Evolutionary conservation across 2,888 invertebrate species (phyloP).

Genomic region (Parnassius glacialis): DNA sequence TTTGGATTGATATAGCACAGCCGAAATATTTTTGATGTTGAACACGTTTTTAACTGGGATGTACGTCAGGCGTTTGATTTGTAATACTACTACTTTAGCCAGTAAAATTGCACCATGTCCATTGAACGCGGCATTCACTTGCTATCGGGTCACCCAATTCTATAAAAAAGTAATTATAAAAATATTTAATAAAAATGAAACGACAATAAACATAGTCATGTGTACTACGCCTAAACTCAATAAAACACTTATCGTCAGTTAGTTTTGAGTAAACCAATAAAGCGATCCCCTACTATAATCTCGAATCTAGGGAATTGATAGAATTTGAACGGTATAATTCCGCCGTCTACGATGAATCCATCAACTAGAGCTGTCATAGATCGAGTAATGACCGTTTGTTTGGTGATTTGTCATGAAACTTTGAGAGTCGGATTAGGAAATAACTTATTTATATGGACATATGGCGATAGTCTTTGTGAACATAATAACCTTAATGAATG

Average conservation of each 20-base stretch:
- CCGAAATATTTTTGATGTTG: too few relatives aligned
- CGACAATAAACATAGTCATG: not conserved
- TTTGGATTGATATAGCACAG: too few relatives aligned
- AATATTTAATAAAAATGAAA: constrained; percentile 1
- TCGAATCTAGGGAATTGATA: constrained; percentile 39
- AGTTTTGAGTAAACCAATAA: constrained; percentile 47
- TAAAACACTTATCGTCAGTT: constrained; percentile 42
- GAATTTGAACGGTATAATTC: constrained; percentile 42
- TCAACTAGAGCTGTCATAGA: constrained; percentile 31
- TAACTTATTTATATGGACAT: constrained; percentile 37
- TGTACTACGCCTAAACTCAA: constrained; percentile 28
- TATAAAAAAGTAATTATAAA: constrained; percentile 12
- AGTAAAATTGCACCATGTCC: too few relatives aligned
- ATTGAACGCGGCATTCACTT: too few relatives aligned
- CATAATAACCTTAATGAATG: not conserved
- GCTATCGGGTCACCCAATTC: too few relatives aligned
- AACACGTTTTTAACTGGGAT: too few relatives aligned
- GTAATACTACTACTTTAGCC: too few relatives aligned
- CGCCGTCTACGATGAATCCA: constrained; percentile 40
- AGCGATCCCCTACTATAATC: constrained; percentile 31
- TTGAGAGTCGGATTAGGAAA: constrained; percentile 32
- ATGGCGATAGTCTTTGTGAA: not conserved
- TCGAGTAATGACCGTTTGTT: constrained; percentile 39
- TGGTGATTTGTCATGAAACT: constrained; percentile 39
- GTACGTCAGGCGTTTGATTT: too few relatives aligned